Base-by-base conservation (phyloP, 2,888 invertebrate genomes). In the Sinhomidia bicolor region DNA sequence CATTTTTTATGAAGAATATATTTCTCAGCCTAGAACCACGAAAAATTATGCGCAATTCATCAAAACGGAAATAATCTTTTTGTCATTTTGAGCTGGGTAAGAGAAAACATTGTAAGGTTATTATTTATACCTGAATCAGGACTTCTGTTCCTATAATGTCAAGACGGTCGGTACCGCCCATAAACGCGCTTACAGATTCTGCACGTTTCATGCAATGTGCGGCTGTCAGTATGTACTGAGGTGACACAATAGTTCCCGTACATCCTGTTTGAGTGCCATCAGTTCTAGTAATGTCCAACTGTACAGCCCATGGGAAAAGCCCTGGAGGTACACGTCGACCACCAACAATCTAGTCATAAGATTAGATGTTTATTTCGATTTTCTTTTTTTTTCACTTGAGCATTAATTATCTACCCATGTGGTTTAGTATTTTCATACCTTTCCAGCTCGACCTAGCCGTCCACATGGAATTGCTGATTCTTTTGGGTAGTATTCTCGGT, bases 311-410 rank as follows among this genome's bases (percentile, higher is more conserved):
- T 5, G 92, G 92, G 51, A 92, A 92, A 9, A 92, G 82, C 3
- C 91, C 91, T 5, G 91, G 90, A 76, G 91, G 89, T 12, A 90
- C 90, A 12, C 84, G 65, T 14, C 90, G 79, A 5, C 92, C 92
- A 3, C 92, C 92, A 29, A 92, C 88, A 57, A 92, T 92, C 91
- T 92, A 54, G n/a, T n/a, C n/a, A n/a, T n/a, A n/a, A n/a, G n/a
- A n/a, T n/a, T n/a, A n/a, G n/a, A n/a, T n/a, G n/a, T n/a, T n/a
- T n/a, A n/a, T n/a, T n/a, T n/a, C n/a, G n/a, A n/a, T n/a, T n/a
- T n/a, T n/a, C n/a, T n/a, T n/a, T n/a, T n/a, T n/a, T n/a, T n/a
- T n/a, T n/a, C n/a, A n/a, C n/a, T n/a, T n/a, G n/a, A n/a, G n/a
- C n/a, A n/a, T n/a, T n/a, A n/a, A n/a, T n/a, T n/a, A n/a, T n/a